Conservation (phyloP, 2,113 vertebrate genomes). For the Carollia perspicillata region DNA sequence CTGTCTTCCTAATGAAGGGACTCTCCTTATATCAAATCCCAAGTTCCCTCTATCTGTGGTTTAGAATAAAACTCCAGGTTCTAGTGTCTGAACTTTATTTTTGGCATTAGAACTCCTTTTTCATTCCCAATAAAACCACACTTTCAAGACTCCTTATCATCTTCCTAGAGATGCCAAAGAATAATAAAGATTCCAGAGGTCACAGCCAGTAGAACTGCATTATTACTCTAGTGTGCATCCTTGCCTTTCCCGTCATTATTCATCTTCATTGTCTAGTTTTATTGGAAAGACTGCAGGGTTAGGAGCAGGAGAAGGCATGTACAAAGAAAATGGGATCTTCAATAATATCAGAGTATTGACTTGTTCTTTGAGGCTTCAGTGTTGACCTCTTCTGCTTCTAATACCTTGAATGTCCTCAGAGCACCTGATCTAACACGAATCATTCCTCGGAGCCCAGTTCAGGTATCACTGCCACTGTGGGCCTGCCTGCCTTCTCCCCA, state of each 20-base stretch:
- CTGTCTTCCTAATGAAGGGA: background rate
- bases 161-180: background rate
- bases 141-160: background rate
- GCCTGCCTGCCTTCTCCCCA: background rate
- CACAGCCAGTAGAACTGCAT: background rate
- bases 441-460: background rate
- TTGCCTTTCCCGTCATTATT: background rate
- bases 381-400: background rate
- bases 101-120: background rate
- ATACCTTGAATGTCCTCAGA: background rate
- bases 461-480: background rate
- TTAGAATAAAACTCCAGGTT: background rate
- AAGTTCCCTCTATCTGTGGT: background rate
- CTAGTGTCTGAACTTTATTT: background rate
- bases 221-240: background rate
- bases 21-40: background rate
- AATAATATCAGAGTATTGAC: background rate
- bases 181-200: background rate
- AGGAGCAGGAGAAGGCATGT: no score
- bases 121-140: background rate
- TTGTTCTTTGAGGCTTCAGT: background rate
- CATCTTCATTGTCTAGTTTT: background rate
- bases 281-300: background rate
- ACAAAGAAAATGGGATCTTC: background rate
- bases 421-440: background rate